Evolutionary conservation across 1,140 invertebrate species (phyloP).

Genomic region (Solenopsis fugax): DNA sequence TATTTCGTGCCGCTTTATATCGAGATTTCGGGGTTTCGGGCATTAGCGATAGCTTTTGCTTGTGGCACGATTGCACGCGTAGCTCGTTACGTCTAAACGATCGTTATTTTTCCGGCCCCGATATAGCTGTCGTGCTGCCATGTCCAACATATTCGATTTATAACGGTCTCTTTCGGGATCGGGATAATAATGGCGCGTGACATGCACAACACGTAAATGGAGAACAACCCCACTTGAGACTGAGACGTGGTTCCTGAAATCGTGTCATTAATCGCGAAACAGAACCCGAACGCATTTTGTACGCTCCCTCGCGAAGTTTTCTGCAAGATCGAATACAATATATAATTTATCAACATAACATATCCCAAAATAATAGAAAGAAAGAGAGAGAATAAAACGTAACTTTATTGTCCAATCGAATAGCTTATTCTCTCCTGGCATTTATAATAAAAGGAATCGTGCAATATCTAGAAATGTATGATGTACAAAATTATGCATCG

Average conservation of each 20-base stretch:
- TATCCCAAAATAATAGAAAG: neutral
- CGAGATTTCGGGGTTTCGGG: conserved; percentile 36
- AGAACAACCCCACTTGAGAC: neutral
- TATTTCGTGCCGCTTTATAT: conserved; percentile 27
- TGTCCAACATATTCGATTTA: conserved; percentile 47
- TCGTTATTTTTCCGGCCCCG: conserved; percentile 43
- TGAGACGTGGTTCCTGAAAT: conserved; percentile 12
- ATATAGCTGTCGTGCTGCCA: conserved; percentile 41
- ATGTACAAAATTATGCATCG: no score
- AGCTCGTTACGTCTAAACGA: conserved; percentile 56
- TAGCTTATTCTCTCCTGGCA: neutral
- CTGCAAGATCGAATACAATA: neutral
- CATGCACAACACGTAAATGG: conserved; percentile 50
- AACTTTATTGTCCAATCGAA: neutral
- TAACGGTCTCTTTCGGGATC: conserved; percentile 41
- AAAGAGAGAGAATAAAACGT: neutral
- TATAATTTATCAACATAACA: neutral
- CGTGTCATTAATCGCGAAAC: conserved; percentile 20
- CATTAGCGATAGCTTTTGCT: conserved; percentile 20
- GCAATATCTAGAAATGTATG: no score
- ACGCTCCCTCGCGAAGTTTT: neutral
- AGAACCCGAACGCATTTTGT: neutral
- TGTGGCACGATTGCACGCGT: conserved; percentile 17
- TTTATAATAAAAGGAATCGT: neutral
- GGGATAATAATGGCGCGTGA: conserved; percentile 47